Conservation (phyloP, 2,888 invertebrate genomes). For the Capitulum mitella region DNA sequence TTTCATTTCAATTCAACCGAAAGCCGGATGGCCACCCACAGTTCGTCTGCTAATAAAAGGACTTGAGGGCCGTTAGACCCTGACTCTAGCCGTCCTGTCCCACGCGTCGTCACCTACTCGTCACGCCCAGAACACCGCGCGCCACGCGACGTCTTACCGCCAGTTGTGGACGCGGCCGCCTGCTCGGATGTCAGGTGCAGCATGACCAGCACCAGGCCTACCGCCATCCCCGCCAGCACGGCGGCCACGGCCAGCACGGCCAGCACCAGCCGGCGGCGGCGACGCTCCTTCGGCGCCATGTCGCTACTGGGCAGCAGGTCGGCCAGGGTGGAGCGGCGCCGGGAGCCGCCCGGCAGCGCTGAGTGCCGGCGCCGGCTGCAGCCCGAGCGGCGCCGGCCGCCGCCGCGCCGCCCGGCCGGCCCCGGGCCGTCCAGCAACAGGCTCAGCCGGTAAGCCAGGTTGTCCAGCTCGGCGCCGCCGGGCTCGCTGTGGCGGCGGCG, state of each 20-base stretch:
- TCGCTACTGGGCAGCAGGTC: not conserved
- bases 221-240: not conserved
- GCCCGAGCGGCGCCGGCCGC: not conserved
- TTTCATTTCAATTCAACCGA: too few species aligned
- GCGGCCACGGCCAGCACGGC: not conserved
- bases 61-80: too few species aligned
- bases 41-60: too few species aligned
- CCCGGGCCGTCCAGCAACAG: slow-evolving; percentile 1
- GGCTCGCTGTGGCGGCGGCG: not conserved
- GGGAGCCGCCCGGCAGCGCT: not conserved
- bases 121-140: too few species aligned
- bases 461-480: not conserved
- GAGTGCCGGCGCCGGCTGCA: not conserved
- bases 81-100: too few species aligned
- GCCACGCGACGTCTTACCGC: too few species aligned
- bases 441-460: not conserved
- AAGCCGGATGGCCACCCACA: too few species aligned
- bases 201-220: not conserved
- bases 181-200: not conserved
- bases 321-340: not conserved
- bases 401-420: not conserved
- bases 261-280: not conserved
- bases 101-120: too few species aligned
- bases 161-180: not conserved
- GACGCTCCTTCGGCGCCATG: not conserved